These are phyloP conservation scores for Thalassophryne amazonica DNA, from an alignment of 2,797 vertebrate species.

Conservation along the genomic window DNA sequence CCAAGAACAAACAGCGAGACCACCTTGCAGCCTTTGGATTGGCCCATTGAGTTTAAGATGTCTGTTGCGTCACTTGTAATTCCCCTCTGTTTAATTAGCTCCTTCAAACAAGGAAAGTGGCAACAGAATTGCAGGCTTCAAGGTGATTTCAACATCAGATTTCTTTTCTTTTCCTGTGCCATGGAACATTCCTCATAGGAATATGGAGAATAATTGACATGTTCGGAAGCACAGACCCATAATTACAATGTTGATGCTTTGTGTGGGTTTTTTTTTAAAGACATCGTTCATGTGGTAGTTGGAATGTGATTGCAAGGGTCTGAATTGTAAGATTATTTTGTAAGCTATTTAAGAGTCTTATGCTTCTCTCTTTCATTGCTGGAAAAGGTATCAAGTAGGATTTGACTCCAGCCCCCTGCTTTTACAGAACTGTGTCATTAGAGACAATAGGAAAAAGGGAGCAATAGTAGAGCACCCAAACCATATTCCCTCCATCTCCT, in stretches of 20 bases:
- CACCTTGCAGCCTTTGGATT: conserved; percentile 24
- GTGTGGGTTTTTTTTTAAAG: conserved; percentile 35
- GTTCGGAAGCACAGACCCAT: conserved; percentile 58
- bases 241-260: conserved; percentile 67
- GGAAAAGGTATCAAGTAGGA: conserved; percentile 30
- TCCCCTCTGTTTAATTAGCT: conserved; percentile 69
- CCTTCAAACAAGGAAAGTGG: conserved; percentile 54
- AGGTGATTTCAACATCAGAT: conserved; percentile 52
- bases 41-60: conserved; percentile 26
- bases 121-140: conserved; percentile 70
- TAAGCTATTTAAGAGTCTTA: conserved; percentile 56
- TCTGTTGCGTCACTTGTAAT: conserved; percentile 5
- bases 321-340: conserved; percentile 69
- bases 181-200: conserved; percentile 39
- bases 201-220: conserved; percentile 51
- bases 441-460: conserved; percentile 22
- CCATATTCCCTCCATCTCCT: conserved; percentile 42
- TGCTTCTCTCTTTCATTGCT: conserved; percentile 22
- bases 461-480: conserved; percentile 37
- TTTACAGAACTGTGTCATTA: conserved; percentile 37
- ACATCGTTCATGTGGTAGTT: conserved; percentile 42
- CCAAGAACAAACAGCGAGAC: conserved; percentile 44
- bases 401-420: conserved; percentile 47
- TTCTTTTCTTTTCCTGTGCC: conserved; percentile 44
- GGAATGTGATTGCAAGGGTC: conserved; percentile 47